phyloP scores from a whole-genome alignment of 1,140 invertebrate genomes.

The Diuraphis noxia region DNA sequence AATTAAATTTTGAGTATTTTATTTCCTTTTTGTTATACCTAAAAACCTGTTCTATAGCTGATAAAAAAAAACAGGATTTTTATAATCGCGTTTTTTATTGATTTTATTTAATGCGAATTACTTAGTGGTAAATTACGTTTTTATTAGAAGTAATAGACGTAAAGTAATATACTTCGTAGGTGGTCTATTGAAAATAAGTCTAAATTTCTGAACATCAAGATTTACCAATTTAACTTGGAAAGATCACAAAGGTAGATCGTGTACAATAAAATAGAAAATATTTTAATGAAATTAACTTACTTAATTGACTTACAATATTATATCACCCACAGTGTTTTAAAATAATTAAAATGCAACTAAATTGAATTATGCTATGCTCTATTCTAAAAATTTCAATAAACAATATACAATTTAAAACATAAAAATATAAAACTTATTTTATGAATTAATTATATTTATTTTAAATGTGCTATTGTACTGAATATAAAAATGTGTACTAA shows the following conservation, averaged over 20 bases:
- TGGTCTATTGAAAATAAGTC: constrained; percentile 45
- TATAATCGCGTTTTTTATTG: constrained; percentile 49
- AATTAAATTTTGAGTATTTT: constrained; percentile 23
- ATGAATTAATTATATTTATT: neutral
- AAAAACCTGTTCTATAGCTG: constrained; percentile 15
- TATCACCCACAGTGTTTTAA: neutral
- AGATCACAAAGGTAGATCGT: neutral
- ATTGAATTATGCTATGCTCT: neutral
- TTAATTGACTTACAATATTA: neutral
- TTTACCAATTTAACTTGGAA: neutral
- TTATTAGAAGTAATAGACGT: constrained; percentile 47
- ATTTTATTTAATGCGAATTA: constrained; percentile 37
- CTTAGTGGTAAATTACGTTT: constrained; percentile 40
- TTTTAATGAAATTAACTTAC: neutral
- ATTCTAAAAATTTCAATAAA: neutral
- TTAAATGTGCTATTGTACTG: neutral
- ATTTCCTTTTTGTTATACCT: constrained; percentile 18
- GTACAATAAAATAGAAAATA: neutral
- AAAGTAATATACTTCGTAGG: constrained; percentile 40
- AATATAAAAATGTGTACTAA: too few species aligned
- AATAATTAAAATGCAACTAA: neutral
- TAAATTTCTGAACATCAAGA: constrained; percentile 11
- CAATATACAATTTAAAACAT: neutral
- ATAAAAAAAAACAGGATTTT: constrained; percentile 23
- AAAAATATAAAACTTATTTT: neutral